Conservation (phyloP, 2,888 invertebrate genomes). For the Steinernema hermaphroditum region DNA sequence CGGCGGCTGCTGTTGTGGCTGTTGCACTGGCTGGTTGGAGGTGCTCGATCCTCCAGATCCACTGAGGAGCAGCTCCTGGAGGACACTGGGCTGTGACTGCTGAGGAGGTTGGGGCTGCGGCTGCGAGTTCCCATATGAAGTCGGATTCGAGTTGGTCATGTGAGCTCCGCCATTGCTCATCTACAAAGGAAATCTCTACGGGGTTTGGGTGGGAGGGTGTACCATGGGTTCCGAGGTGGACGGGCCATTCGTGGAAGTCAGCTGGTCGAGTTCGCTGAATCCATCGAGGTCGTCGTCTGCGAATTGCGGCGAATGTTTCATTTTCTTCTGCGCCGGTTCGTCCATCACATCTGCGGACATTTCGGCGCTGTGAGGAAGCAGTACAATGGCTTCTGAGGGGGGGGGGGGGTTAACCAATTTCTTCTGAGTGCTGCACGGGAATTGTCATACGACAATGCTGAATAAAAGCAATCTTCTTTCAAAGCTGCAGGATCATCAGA, state of each 20-base stretch:
- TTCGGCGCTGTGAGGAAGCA: background rate
- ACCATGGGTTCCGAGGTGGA: slow-evolving; percentile 5
- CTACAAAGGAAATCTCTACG: background rate
- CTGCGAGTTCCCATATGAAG: slow-evolving; percentile 14
- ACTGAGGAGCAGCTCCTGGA: slow-evolving; percentile 60
- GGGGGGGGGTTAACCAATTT: background rate
- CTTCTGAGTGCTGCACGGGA: background rate
- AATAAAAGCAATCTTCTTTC: background rate
- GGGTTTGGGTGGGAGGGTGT: background rate
- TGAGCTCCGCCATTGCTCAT: slow-evolving; percentile 10
- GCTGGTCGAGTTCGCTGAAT: slow-evolving; percentile 18
- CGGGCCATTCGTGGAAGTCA: slow-evolving; percentile 2
- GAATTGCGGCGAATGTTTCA: slow-evolving; percentile 6
- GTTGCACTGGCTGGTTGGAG: slow-evolving; percentile 16
- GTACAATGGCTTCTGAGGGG: background rate
- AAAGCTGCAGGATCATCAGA: background rate
- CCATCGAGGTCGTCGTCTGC: slow-evolving; percentile 12
- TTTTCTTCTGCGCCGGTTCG: slow-evolving; percentile 4
- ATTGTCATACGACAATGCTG: background rate
- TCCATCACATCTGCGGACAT: slow-evolving; percentile 17
- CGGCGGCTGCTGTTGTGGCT: slow-evolving; percentile 31
- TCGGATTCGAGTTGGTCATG: background rate
- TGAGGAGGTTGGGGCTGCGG: slow-evolving; percentile 29
- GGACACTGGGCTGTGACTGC: slow-evolving; percentile 41
- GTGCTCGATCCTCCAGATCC: slow-evolving; percentile 9